phyloP scores from a whole-genome alignment of 2,797 vertebrate species.

The Onychomys torridus region DNA sequence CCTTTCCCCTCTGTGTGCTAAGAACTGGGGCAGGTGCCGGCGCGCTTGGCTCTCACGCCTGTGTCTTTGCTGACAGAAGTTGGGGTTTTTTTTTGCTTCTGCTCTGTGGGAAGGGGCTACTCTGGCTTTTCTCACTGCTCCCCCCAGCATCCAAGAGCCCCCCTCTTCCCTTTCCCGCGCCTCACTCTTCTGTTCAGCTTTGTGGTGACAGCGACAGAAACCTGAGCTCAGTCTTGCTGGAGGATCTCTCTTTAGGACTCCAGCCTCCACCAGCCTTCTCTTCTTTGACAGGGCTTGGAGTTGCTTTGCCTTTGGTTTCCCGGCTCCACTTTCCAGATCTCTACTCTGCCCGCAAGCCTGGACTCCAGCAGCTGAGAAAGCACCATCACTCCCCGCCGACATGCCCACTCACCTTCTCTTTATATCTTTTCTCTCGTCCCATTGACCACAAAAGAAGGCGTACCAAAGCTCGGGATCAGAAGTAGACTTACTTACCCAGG shows the following conservation, averaged over 20 bases:
- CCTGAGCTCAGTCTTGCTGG: background rate
- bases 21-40: background rate
- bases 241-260: background rate
- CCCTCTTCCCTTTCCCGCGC: background rate
- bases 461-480: background rate
- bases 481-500: constrained; percentile 79
- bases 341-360: background rate
- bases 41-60: background rate
- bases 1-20: background rate
- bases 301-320: constrained; percentile 15
- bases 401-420: background rate
- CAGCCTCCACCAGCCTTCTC: background rate
- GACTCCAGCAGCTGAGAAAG: background rate
- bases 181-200: background rate
- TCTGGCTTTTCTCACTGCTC: background rate
- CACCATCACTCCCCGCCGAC: background rate
- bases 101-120: background rate
- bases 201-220: background rate
- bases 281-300: constrained; percentile 2
- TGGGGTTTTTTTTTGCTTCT: background rate
- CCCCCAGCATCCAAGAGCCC: background rate
- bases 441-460: constrained; percentile 1
- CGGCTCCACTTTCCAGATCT: constrained; percentile 3
- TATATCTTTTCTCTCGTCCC: background rate
- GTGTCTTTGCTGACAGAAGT: background rate